Conservation (phyloP, 2,888 invertebrate genomes). For the Eupithecia centaureata region DNA sequence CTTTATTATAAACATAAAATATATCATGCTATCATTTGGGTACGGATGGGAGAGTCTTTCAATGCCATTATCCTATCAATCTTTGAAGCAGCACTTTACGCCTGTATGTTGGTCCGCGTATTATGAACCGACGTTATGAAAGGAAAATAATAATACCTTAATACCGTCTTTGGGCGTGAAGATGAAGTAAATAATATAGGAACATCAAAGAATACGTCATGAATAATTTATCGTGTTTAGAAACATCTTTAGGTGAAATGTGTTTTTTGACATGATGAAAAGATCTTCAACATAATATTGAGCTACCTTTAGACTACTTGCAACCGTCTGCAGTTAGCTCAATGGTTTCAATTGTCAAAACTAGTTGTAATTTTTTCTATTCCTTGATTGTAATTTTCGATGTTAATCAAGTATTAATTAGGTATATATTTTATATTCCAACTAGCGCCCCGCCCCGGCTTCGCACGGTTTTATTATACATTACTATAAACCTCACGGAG, state of each 20-base stretch:
- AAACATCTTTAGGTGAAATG: not conserved
- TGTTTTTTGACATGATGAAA: not conserved
- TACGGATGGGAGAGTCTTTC: not conserved
- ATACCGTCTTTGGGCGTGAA: not conserved
- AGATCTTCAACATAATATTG: not conserved
- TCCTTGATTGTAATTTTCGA: too few relatives aligned
- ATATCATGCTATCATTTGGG: not conserved
- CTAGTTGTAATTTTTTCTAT: too few relatives aligned
- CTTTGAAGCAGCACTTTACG: not conserved
- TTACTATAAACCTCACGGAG: too few relatives aligned
- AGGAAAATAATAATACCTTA: not conserved
- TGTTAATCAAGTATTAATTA: too few relatives aligned
- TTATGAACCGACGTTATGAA: not conserved
- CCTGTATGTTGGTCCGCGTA: not conserved
- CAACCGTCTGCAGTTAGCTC: too few relatives aligned
- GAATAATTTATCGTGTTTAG: not conserved
- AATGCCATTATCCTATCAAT: not conserved
- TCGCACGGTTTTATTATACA: too few relatives aligned
- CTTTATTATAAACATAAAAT: too few relatives aligned
- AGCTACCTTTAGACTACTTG: too few relatives aligned
- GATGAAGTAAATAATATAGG: not conserved
- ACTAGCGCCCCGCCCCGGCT: too few relatives aligned
- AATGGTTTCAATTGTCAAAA: too few relatives aligned
- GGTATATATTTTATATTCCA: too few relatives aligned
- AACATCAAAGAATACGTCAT: constrained; percentile 3